These are phyloP conservation scores for Caerostris extrusa DNA, from an alignment of 1,140 invertebrate genomes.

Conservation along the genomic window DNA sequence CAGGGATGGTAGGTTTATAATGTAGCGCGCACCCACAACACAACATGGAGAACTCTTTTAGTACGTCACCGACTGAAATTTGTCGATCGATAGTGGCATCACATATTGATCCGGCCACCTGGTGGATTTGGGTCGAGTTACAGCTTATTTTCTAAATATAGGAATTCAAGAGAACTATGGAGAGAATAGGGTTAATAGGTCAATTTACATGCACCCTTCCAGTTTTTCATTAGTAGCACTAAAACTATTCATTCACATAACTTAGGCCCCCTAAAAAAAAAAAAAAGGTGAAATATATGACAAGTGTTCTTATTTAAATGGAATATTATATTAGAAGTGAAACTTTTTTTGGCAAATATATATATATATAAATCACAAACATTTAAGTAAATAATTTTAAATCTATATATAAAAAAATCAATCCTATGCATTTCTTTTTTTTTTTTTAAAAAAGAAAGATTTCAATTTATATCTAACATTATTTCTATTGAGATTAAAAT, in stretches of 20 bases:
- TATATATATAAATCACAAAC: too few species aligned
- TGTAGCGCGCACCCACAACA: neutral
- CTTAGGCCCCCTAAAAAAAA: too few species aligned
- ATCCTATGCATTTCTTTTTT: too few species aligned
- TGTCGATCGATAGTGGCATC: slow-evolving; percentile 59
- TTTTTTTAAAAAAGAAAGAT: too few species aligned
- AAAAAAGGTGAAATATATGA: too few species aligned
- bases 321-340: too few species aligned
- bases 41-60: slow-evolving; percentile 71
- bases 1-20: neutral
- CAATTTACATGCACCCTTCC: neutral
- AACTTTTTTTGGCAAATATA: too few species aligned
- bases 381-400: too few species aligned
- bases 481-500: too few species aligned
- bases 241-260: neutral
- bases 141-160: slow-evolving; percentile 46
- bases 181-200: slow-evolving; percentile 9
- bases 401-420: too few species aligned
- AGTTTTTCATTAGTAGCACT: neutral
- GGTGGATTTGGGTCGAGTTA: slow-evolving; percentile 9
- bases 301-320: too few species aligned
- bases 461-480: too few species aligned
- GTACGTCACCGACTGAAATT: slow-evolving; percentile 57
- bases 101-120: slow-evolving; percentile 68
- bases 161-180: slow-evolving; percentile 22